Conservation (phyloP, 2,797 vertebrate genomes). For the Botia kubotai region DNA sequence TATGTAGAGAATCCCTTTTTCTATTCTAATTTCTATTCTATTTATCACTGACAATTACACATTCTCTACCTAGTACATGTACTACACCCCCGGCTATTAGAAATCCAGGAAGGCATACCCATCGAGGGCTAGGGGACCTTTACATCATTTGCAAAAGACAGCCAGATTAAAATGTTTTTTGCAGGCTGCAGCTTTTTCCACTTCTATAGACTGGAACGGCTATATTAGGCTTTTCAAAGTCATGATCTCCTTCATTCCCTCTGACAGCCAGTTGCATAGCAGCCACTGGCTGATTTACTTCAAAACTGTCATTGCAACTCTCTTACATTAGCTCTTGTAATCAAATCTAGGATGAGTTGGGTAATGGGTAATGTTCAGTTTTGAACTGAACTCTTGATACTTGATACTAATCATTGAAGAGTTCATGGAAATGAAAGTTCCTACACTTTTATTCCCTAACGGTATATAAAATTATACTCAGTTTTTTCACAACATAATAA, state of each 20-base stretch:
- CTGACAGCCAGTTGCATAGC: too few species aligned
- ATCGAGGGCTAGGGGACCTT: background rate
- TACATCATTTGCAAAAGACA: background rate
- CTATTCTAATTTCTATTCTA: background rate
- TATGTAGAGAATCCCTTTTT: constrained; percentile 1
- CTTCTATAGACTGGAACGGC: background rate
- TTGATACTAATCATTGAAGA: too few species aligned
- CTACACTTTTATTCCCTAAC: too few species aligned
- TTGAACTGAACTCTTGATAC: too few species aligned
- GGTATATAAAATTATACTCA: too few species aligned
- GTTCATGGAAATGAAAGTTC: too few species aligned
- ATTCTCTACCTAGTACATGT: background rate
- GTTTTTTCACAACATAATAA: too few species aligned
- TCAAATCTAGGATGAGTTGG: too few species aligned
- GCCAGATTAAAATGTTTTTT: background rate
- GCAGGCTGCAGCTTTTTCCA: background rate
- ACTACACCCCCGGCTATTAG: background rate
- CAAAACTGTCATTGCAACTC: too few species aligned
- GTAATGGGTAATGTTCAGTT: too few species aligned
- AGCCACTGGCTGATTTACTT: too few species aligned
- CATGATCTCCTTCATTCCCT: background rate
- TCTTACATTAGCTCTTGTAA: too few species aligned
- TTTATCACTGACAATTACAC: constrained; percentile 5
- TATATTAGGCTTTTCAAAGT: background rate
- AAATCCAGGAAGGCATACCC: background rate